Evolutionary conservation across 2,888 invertebrate genomes (phyloP).

Genomic region (Lymantria dispar): DNA sequence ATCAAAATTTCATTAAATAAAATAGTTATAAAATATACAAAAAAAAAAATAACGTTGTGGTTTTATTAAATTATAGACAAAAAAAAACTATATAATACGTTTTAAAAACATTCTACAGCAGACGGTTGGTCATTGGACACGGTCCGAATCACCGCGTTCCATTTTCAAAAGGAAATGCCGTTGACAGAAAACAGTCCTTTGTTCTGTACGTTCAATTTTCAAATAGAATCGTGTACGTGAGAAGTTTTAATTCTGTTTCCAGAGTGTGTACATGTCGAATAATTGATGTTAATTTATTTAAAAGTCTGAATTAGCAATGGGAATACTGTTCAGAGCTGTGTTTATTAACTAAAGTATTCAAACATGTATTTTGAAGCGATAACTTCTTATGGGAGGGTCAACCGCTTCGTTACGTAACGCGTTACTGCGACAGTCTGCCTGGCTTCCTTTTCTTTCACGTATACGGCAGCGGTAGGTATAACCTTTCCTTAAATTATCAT

Average conservation of each 20-base stretch:
- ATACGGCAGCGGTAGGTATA: too few relatives aligned
- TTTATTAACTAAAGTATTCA: background rate
- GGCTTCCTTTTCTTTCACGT: too few relatives aligned
- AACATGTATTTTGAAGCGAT: background rate
- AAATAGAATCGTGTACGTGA: constrained; percentile 52
- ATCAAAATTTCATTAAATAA: too few relatives aligned
- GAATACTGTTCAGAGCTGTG: constrained; percentile 8
- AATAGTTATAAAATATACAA: too few relatives aligned
- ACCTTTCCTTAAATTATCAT: too few relatives aligned
- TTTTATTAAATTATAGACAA: too few relatives aligned
- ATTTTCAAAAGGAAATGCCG: constrained; percentile 69
- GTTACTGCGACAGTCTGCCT: too few relatives aligned
- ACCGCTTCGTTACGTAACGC: too few relatives aligned
- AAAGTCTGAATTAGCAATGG: constrained; percentile 25
- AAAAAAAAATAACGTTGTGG: too few relatives aligned
- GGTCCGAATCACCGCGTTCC: constrained; percentile 58
- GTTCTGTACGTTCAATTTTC: constrained; percentile 60
- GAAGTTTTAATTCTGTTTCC: constrained; percentile 38
- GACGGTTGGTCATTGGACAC: constrained; percentile 47
- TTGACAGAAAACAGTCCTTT: constrained; percentile 72
- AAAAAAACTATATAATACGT: constrained; percentile 14
- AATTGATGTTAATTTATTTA: constrained; percentile 45
- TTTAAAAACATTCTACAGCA: constrained; percentile 48
- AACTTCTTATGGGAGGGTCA: too few relatives aligned
- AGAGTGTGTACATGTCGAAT: constrained; percentile 36